These are phyloP conservation scores for Dipodomys stephensi DNA, from an alignment of 2,113 vertebrate genomes.

Conservation along the genomic window DNA sequence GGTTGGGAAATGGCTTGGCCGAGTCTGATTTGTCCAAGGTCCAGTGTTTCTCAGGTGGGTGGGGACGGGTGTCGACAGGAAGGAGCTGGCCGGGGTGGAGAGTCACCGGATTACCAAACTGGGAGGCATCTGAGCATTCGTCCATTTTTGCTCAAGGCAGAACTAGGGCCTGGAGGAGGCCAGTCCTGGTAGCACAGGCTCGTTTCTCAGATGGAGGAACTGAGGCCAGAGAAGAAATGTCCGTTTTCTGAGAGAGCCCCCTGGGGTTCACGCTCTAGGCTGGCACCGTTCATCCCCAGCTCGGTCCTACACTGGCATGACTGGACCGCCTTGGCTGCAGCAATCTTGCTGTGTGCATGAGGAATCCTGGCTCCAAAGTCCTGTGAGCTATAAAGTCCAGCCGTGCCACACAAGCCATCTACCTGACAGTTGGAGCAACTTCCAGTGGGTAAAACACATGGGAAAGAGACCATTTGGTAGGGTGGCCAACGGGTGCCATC, in stretches of 20 bases:
- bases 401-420: fast-evolving
- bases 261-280: fast-evolving
- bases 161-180: background rate
- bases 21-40: fast-evolving
- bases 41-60: background rate
- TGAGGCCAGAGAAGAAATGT: background rate
- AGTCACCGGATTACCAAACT: background rate
- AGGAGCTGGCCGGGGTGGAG: background rate
- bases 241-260: fast-evolving
- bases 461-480: background rate
- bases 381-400: background rate
- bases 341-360: fast-evolving
- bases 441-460: fast-evolving
- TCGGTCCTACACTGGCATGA: background rate
- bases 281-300: fast-evolving
- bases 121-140: background rate
- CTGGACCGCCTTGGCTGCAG: background rate
- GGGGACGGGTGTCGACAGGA: background rate
- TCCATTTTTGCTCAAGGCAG: background rate
- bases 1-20: background rate
- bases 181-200: fast-evolving
- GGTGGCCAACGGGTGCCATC: background rate
- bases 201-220: background rate
- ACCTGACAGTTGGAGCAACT: background rate
- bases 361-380: background rate